phyloP scores from a whole-genome alignment of 2,888 invertebrate species.

The Parascotia fuliginaria region DNA sequence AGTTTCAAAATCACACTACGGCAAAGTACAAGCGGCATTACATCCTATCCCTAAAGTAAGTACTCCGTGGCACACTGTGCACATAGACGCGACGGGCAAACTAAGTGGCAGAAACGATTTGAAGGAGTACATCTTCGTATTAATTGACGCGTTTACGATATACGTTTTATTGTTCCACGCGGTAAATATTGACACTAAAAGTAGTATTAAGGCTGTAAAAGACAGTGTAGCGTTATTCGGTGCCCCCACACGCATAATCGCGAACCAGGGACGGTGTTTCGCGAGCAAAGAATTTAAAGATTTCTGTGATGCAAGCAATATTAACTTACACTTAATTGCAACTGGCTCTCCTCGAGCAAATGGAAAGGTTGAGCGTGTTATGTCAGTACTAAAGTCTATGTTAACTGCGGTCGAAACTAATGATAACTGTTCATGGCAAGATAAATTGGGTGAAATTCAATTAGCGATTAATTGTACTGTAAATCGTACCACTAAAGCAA shows the following conservation, averaged over 20 bases:
- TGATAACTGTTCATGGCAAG: conserved; percentile 23
- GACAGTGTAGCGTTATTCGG: conserved; percentile 36
- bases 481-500: not conserved
- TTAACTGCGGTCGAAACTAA: conserved; percentile 1
- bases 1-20: no score
- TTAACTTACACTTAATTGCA: conserved; percentile 37
- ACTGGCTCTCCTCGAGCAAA: conserved; percentile 22
- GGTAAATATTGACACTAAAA: conserved; percentile 9
- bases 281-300: conserved; percentile 21
- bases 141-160: conserved; percentile 43
- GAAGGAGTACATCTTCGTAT: conserved; percentile 39
- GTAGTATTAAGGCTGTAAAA: conserved; percentile 24
- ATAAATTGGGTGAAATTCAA: not conserved
- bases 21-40: conserved; percentile 42
- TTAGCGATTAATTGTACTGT: conserved; percentile 1
- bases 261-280: conserved; percentile 29
- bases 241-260: conserved; percentile 28
- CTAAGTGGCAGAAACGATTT: conserved; percentile 1
- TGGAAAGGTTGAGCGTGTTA: conserved; percentile 1
- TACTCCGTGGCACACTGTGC: conserved; percentile 9
- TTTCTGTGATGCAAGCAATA: conserved; percentile 26
- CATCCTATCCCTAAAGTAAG: conserved; percentile 45
- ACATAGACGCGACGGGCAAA: conserved; percentile 26
- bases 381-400: conserved; percentile 1
- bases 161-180: conserved; percentile 32